phyloP scores from a whole-genome alignment of 1,140 invertebrate genomes.

The Drosophila burlai region DNA sequence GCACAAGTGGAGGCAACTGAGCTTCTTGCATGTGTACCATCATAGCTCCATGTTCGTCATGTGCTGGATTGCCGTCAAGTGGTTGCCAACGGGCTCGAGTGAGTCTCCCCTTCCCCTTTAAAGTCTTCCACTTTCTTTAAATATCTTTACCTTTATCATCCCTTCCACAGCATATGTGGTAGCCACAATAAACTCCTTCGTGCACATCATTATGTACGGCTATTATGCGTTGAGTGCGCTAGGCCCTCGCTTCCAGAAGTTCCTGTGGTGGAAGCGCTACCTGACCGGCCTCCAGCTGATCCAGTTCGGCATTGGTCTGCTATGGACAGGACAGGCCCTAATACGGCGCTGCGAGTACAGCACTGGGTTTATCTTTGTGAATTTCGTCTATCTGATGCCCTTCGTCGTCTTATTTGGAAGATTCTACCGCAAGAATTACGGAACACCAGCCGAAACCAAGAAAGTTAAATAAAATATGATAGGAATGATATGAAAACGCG shows the following conservation, averaged over 20 bases:
- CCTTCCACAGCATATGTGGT: slow-evolving; percentile 90
- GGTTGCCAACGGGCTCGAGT: slow-evolving; percentile 97
- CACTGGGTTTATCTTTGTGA: slow-evolving; percentile 40
- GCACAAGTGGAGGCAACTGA: slow-evolving; percentile 94
- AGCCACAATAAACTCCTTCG: slow-evolving; percentile 95
- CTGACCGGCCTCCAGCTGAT: slow-evolving; percentile 92
- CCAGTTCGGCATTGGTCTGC: slow-evolving; percentile 64
- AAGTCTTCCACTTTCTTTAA: neutral
- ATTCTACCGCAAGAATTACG: slow-evolving; percentile 65
- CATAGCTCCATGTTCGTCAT: slow-evolving; percentile 96
- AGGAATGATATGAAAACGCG: slow-evolving; percentile 2
- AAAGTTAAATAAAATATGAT: neutral
- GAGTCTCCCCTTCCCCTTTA: slow-evolving; percentile 85
- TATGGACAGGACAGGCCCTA: slow-evolving; percentile 56
- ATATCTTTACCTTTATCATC: slow-evolving; percentile 28
- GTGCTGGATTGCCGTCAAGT: slow-evolving; percentile 99
- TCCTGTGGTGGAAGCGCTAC: slow-evolving; percentile 98
- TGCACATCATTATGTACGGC: slow-evolving; percentile 97
- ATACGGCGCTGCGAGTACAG: slow-evolving; percentile 54
- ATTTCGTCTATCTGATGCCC: slow-evolving; percentile 62
- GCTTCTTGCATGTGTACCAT: slow-evolving; percentile 96
- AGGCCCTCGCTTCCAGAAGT: slow-evolving; percentile 91
- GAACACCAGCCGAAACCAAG: neutral
- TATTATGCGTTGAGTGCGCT: slow-evolving; percentile 95
- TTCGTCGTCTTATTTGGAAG: slow-evolving; percentile 69